Percentiles rank a stretch among this genome's conserved stretches.
Evolutionary conservation across 2,888 invertebrate species (phyloP).

Genomic region (Perizoma affinitatum): DNA sequence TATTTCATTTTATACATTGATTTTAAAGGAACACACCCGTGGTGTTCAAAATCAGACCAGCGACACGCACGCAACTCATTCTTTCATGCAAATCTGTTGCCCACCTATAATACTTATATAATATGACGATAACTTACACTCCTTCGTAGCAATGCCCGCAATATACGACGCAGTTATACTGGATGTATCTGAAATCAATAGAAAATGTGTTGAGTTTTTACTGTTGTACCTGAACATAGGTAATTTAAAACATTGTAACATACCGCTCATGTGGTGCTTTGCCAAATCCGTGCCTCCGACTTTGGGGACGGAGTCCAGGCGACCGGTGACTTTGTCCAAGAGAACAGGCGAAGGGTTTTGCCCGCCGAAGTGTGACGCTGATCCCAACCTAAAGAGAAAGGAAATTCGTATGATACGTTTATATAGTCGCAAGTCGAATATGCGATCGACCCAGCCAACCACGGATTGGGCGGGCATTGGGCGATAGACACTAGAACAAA

Average conservation of each 20-base stretch:
- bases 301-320: conserved; percentile 42
- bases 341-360: conserved; percentile 48
- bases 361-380: conserved; percentile 51
- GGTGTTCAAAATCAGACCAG: too few relatives aligned
- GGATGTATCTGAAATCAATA: conserved; percentile 49
- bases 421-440: too few relatives aligned
- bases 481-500: too few relatives aligned
- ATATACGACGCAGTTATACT: conserved; percentile 52
- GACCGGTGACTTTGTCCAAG: conserved; percentile 47
- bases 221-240: too few relatives aligned
- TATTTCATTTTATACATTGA: too few relatives aligned
- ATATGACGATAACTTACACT: conserved; percentile 48
- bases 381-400: conserved; percentile 45
- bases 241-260: background rate
- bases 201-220: conserved; percentile 14
- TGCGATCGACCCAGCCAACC: too few relatives aligned
- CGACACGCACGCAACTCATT: too few relatives aligned
- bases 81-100: too few relatives aligned
- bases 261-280: conserved; percentile 49
- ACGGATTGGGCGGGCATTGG: too few relatives aligned
- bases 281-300: conserved; percentile 35
- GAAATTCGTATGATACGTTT: too few relatives aligned
- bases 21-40: too few relatives aligned
- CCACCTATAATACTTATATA: too few relatives aligned
- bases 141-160: conserved; percentile 56